Evolutionary conservation across 2,797 vertebrate species (phyloP).

Genomic region (Psittacula echo): DNA sequence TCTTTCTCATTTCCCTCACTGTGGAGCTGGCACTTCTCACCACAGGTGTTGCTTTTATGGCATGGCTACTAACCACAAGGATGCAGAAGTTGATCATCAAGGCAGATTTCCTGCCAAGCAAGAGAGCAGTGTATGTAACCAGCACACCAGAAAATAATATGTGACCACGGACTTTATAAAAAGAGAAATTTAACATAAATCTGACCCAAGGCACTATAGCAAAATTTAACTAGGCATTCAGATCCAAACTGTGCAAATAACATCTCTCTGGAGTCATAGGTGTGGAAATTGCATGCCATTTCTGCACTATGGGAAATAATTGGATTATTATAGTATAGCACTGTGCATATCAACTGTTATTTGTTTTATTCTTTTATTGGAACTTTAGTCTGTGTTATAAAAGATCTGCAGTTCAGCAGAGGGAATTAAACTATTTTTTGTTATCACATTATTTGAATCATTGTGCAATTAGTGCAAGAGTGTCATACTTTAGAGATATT

Average conservation of each 20-base stretch:
- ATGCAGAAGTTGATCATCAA: slow-evolving; percentile 33
- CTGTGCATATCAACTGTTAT: slow-evolving; percentile 57
- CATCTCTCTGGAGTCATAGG: slow-evolving; percentile 62
- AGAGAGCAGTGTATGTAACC: background rate
- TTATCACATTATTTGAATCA: background rate
- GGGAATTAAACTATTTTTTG: background rate
- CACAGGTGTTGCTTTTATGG: background rate
- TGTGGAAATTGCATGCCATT: slow-evolving; percentile 76
- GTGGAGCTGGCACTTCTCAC: background rate
- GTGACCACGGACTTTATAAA: slow-evolving; percentile 8
- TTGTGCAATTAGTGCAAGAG: background rate
- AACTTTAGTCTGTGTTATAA: background rate
- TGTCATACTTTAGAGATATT: background rate
- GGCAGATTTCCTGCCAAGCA: slow-evolving; percentile 37
- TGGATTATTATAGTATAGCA: slow-evolving; percentile 69
- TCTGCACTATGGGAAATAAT: slow-evolving; percentile 71
- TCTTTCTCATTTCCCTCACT: background rate
- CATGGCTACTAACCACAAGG: background rate
- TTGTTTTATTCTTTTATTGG: slow-evolving; percentile 51
- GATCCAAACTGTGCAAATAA: slow-evolving; percentile 78
- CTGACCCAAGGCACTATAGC: slow-evolving; percentile 4
- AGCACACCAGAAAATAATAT: slow-evolving; percentile 55
- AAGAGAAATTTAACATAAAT: slow-evolving; percentile 56
- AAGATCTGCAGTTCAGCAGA: background rate
- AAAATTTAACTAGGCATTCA: slow-evolving; percentile 68